phyloP scores from a whole-genome alignment of 1,140 invertebrate genomes.

The Conopomorpha cramerella region DNA sequence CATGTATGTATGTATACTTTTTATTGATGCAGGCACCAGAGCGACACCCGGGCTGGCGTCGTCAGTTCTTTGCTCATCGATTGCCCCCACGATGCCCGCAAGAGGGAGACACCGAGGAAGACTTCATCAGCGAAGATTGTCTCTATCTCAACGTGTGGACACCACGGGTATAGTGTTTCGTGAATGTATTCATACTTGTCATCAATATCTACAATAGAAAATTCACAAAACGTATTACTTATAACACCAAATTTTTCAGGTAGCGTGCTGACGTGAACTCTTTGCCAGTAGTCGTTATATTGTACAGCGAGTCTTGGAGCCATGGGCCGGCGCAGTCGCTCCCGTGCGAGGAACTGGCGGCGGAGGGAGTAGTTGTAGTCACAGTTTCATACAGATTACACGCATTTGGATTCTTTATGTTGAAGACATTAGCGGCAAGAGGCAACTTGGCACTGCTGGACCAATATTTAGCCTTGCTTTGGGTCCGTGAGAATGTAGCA shows the following conservation, averaged over 20 bases:
- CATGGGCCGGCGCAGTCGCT: slow-evolving; percentile 23
- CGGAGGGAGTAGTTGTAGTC: slow-evolving; percentile 68
- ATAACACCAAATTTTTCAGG: slow-evolving; percentile 25
- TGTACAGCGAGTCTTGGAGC: slow-evolving; percentile 62
- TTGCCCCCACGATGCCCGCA: slow-evolving; percentile 40
- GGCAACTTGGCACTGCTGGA: slow-evolving; percentile 77
- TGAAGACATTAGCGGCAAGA: slow-evolving; percentile 56
- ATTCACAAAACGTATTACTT: neutral
- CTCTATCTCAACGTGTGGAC: slow-evolving; percentile 49
- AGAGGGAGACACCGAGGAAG: slow-evolving; percentile 14
- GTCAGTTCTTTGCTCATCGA: slow-evolving; percentile 37
- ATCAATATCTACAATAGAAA: neutral
- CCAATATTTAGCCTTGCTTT: slow-evolving; percentile 72
- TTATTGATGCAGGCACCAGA: slow-evolving; percentile 25
- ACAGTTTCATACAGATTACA: slow-evolving; percentile 68
- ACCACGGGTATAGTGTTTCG: slow-evolving; percentile 21
- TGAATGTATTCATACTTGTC: neutral
- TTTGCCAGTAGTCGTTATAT: slow-evolving; percentile 63
- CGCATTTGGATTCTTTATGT: slow-evolving; percentile 72
- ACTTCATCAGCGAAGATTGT: slow-evolving; percentile 39
- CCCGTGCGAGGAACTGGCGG: slow-evolving; percentile 68
- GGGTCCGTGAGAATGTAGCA: slow-evolving; percentile 72
- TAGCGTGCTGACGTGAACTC: slow-evolving; percentile 61
- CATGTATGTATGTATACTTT: too few species aligned
- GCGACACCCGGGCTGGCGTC: slow-evolving; percentile 35